A percentile compares a stretch with the other conserved stretches of the same genome.
phyloP scores from a whole-genome alignment of 1,140 invertebrate species.

The Leptinotarsa lineolata region DNA sequence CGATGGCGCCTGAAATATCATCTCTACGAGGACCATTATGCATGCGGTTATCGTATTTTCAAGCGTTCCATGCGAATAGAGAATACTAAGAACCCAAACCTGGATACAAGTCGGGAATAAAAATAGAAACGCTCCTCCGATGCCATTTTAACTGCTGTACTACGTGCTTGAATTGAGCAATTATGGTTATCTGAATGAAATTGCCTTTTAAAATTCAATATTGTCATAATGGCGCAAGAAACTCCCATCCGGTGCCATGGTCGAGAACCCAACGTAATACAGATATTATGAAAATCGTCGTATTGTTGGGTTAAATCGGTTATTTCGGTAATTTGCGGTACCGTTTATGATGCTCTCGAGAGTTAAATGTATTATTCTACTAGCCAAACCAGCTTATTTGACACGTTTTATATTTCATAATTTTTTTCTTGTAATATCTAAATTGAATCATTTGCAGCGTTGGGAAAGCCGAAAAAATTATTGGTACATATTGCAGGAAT shows the following conservation, averaged over 20 bases:
- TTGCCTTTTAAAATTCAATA: constrained; percentile 6
- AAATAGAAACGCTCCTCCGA: background rate
- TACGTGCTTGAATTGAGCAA: background rate
- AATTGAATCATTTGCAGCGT: no score
- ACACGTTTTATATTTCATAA: no score
- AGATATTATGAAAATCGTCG: background rate
- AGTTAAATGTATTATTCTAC: background rate
- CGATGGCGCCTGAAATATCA: background rate
- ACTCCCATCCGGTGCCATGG: background rate
- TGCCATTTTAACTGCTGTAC: background rate
- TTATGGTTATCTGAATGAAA: constrained; percentile 6
- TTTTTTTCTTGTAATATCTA: no score
- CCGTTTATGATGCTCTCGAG: background rate
- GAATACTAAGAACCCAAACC: background rate
- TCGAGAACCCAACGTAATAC: background rate
- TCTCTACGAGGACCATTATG: background rate
- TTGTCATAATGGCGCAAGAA: background rate
- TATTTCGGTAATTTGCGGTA: background rate
- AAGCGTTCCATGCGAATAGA: background rate
- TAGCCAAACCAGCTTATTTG: no score
- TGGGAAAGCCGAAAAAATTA: no score
- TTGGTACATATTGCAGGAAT: no score
- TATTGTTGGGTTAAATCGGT: background rate
- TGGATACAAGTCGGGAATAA: background rate
- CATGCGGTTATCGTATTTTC: background rate